These are phyloP conservation scores for Brenthis hecate DNA, from an alignment of 2,888 invertebrate species.

Conservation along the genomic window DNA sequence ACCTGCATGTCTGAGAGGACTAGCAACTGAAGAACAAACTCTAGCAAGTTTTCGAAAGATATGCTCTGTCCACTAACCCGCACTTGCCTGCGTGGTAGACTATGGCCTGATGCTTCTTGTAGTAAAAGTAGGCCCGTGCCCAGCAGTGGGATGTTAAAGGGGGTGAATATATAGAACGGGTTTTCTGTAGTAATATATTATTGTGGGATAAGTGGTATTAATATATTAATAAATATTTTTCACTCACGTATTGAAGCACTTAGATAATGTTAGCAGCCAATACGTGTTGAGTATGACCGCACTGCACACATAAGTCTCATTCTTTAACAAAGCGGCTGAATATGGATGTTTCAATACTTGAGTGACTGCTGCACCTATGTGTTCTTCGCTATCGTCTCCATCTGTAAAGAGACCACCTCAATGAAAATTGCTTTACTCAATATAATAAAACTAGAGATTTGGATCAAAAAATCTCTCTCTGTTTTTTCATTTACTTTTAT, in stretches of 20 bases:
- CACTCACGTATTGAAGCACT: conserved; percentile 73
- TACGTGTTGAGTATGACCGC: conserved; percentile 64
- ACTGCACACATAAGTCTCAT: conserved; percentile 65
- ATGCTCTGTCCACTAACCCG: no score
- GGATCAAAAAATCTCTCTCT: no score
- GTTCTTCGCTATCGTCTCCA: conserved; percentile 48
- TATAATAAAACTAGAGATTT: background rate
- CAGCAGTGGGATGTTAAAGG: no score
- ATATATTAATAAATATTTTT: background rate
- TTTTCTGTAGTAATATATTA: no score
- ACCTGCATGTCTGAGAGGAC: no score
- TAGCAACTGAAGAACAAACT: no score
- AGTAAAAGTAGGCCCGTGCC: no score
- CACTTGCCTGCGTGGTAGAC: no score
- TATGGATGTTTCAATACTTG: conserved; percentile 65
- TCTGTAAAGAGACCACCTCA: background rate
- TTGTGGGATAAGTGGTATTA: background rate
- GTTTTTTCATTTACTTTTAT: no score
- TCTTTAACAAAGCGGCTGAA: conserved; percentile 57
- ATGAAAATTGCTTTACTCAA: background rate
- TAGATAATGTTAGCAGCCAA: conserved; percentile 68
- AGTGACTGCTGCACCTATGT: conserved; percentile 61
- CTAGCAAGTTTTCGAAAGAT: no score
- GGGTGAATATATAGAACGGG: no score
- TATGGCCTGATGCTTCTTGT: no score